Conservation (phyloP, 1,140 invertebrate species). For the Scaptomyza hsui region DNA sequence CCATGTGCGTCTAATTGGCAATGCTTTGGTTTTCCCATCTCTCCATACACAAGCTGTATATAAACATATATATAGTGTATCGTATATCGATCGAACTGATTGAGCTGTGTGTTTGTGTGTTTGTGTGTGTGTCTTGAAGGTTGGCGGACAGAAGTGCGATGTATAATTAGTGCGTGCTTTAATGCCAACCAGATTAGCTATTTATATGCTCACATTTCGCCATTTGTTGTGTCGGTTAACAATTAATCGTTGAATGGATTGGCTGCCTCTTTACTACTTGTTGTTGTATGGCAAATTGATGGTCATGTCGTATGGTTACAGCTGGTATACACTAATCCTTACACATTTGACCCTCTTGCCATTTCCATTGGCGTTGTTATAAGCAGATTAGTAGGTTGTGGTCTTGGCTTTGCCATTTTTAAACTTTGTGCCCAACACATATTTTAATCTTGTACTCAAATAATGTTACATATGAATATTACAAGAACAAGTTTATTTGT, state of each 20-base stretch:
- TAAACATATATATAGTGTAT: background rate
- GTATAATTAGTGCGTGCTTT: conserved; percentile 4
- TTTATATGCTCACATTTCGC: conserved; percentile 23
- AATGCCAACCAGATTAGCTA: conserved; percentile 12
- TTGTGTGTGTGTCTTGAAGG: background rate
- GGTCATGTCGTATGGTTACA: background rate
- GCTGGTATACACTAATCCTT: background rate
- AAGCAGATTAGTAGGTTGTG: no score
- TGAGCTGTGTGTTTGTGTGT: conserved; percentile 4
- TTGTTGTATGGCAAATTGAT: background rate
- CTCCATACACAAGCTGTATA: no score
- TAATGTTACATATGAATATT: no score
- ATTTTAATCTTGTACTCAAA: no score
- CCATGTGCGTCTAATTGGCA: conserved; percentile 17
- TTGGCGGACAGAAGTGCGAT: background rate
- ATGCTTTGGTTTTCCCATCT: background rate
- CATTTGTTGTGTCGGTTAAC: background rate
- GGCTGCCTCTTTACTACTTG: background rate
- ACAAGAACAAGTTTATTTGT: background rate
- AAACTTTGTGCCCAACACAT: background rate
- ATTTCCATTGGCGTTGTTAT: background rate
- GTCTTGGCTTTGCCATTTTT: no score
- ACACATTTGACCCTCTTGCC: background rate
- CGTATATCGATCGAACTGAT: conserved; percentile 9
- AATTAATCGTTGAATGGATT: conserved; percentile 16